Evolutionary conservation across 1,140 invertebrate species (phyloP).

Genomic region (Lepidotrigona ventralis): DNA sequence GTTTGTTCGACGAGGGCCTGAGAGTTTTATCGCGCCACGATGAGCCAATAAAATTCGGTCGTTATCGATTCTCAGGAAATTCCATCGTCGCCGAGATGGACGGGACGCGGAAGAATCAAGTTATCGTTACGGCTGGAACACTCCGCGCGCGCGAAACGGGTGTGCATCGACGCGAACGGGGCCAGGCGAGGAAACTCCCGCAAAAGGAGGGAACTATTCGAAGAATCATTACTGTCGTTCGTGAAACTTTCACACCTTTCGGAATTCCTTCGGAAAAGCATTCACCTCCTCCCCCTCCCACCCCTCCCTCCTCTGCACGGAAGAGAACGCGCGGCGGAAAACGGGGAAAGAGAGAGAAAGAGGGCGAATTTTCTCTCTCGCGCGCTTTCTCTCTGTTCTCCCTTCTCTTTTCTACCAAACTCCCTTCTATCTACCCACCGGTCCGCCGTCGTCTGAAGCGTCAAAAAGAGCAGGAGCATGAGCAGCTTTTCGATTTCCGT

Average conservation of each 20-base stretch:
- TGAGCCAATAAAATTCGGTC: conserved; percentile 8
- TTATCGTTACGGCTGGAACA: conserved; percentile 39
- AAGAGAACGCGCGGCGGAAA: not conserved
- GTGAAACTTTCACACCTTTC: conserved; percentile 39
- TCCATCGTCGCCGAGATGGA: conserved; percentile 5
- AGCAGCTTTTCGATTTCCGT: conserved; percentile 47
- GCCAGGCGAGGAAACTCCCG: not conserved
- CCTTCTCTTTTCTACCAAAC: too few species aligned
- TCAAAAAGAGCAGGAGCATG: conserved; percentile 38
- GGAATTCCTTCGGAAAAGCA: conserved; percentile 27
- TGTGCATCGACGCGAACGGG: not conserved
- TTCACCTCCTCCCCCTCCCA: not conserved
- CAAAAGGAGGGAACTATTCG: conserved; percentile 29
- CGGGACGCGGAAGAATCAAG: conserved; percentile 30
- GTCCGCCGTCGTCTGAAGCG: conserved; percentile 2
- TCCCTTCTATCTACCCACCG: not conserved
- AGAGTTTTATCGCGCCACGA: not conserved
- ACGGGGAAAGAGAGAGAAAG: not conserved
- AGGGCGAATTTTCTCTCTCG: not conserved
- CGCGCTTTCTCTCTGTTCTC: not conserved
- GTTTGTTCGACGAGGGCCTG: not conserved
- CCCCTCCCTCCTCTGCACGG: too few species aligned
- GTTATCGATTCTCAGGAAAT: conserved; percentile 22
- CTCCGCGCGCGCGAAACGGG: not conserved
- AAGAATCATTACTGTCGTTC: conserved; percentile 47